A percentile compares a stretch with the other conserved stretches of the same genome.
phyloP scores from a whole-genome alignment of 2,113 vertebrate genomes.

The Pelmatolapia mariae region DNA sequence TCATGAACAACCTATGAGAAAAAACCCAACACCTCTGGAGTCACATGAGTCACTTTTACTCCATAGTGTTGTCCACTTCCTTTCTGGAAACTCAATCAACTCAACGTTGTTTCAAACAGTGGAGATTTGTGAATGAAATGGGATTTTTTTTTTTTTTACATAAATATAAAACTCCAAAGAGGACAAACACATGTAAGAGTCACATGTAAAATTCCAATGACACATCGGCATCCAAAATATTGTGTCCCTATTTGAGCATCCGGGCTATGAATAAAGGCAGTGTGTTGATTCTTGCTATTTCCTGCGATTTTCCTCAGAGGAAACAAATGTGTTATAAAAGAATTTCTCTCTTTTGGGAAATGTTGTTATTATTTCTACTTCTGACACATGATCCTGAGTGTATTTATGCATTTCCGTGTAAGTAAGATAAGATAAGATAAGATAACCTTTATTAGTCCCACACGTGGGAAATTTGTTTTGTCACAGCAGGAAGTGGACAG shows the following conservation, averaged over 20 bases:
- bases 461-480: too few species aligned
- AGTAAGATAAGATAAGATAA: too few species aligned
- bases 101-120: neutral
- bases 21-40: neutral
- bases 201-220: conserved; percentile 33
- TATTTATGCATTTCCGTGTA: neutral
- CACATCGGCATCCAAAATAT: conserved; percentile 15
- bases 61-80: neutral
- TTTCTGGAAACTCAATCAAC: neutral
- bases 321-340: neutral
- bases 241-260: neutral
- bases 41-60: neutral
- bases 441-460: too few species aligned
- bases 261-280: neutral
- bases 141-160: neutral
- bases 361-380: neutral
- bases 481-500: too few species aligned
- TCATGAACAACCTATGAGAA: neutral
- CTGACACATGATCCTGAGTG: neutral
- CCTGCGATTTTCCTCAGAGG: neutral
- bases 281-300: neutral
- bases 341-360: neutral
- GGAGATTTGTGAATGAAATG: neutral
- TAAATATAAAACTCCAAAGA: neutral
- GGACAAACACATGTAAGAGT: neutral